Evolutionary conservation across 2,888 invertebrate genomes (phyloP), one percentile per base, ranked within the genome.

Genomic region (Belgica antarctica): DNA sequence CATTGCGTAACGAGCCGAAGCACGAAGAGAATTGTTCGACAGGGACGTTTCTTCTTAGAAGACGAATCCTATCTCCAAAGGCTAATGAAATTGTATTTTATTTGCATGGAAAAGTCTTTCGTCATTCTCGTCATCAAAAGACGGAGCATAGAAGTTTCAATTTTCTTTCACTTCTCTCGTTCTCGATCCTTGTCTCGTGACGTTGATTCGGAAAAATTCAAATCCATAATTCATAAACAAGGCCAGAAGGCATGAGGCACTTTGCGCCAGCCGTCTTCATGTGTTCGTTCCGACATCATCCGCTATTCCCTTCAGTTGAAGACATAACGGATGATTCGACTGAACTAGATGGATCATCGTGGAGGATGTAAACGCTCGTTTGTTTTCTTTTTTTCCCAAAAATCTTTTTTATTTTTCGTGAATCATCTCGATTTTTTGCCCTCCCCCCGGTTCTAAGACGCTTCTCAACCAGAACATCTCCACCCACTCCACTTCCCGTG

Each of bases 381-480:
- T 62, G 62, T 62, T 62, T 62, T 62, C 62, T 31, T 41, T 31
- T 31, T 41, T 41, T 62, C 19, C 2, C 22, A 1, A 17, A 19
- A 57, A 57, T n/a, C n/a, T 8, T n/a, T 57, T 57, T 19, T 25
- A 19, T 46, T 46, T 46, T 46, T 46, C 34, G 31, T 19, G 62
- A 62, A 62, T 62, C 62, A 62, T 62, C 62, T 62, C 62, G 31
- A 62, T 62, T 62, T 57, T 25, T 62, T 27, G 17, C 62, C 15
- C 28, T 19, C 59, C 15, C 10, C 10, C 19, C 19, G 15, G 25
- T 59, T 59, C 59, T 15, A n/a, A n/a, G 41, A 10, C 41, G 41
- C 41, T n/a, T n/a, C n/a, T n/a, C n/a, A n/a, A n/a, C n/a, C n/a
- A n/a, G n/a, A n/a, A n/a, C n/a, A n/a, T n/a, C n/a, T n/a, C n/a